Percentiles rank a stretch among this genome's conserved stretches.
Evolutionary conservation across 2,797 vertebrate species (phyloP).

Genomic region (Gymnocypris eckloni): DNA sequence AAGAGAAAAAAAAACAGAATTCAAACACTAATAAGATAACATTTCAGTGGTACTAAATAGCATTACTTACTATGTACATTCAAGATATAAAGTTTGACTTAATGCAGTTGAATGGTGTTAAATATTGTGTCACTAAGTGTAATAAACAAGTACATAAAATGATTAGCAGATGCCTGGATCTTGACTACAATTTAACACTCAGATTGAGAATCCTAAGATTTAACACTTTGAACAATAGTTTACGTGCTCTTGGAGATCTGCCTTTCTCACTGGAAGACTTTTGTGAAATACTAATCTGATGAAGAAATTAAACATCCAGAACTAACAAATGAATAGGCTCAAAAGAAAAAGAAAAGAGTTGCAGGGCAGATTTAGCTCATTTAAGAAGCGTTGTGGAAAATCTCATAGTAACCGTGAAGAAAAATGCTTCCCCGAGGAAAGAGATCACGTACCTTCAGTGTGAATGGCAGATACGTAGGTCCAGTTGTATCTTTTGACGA

Average conservation of each 20-base stretch:
- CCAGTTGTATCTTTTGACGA: slow-evolving; percentile 98
- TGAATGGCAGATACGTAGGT: slow-evolving; percentile 98
- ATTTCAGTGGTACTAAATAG: background rate
- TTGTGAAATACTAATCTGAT: slow-evolving; percentile 2
- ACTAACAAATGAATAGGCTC: slow-evolving; percentile 1
- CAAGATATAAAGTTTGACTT: background rate
- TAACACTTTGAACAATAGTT: slow-evolving; percentile 22
- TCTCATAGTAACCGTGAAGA: background rate
- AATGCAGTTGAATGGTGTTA: background rate
- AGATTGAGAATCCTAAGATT: background rate
- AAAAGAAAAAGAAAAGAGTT: background rate
- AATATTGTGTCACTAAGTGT: background rate
- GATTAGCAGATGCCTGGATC: background rate
- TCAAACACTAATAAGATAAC: background rate
- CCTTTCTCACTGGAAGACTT: background rate
- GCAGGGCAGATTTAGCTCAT: background rate
- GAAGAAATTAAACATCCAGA: background rate
- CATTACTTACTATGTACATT: background rate
- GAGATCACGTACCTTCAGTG: slow-evolving; percentile 87
- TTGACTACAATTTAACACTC: background rate
- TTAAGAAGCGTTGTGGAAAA: slow-evolving; percentile 7
- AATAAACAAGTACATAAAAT: background rate
- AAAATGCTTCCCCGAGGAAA: background rate
- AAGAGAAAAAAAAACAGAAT: no score
- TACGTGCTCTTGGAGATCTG: slow-evolving; percentile 6